phyloP scores from a whole-genome alignment of 35 echinoderm and acorn worm species.

The Nesometra sesokonis region DNA sequence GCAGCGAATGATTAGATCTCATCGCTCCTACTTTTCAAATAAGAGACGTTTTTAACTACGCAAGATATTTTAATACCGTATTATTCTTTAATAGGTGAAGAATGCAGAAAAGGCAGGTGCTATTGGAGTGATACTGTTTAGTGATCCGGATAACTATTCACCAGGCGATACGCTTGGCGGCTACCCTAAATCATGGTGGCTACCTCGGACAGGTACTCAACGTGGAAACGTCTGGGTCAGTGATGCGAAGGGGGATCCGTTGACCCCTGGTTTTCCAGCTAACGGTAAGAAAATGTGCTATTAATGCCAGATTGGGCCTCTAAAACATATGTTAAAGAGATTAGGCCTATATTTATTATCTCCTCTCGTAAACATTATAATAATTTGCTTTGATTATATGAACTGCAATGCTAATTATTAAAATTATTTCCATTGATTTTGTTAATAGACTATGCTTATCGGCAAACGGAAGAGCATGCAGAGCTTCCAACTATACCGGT shows the following conservation, averaged over 20 bases:
- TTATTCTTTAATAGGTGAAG: conserved; percentile 39
- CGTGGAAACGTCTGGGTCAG: conserved; percentile 55
- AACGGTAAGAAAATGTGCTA: conserved; percentile 24
- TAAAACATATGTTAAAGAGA: too few relatives aligned
- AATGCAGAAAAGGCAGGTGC: conserved; percentile 67
- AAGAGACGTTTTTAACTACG: too few relatives aligned
- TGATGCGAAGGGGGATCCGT: conserved; percentile 50
- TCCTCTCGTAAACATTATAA: too few relatives aligned
- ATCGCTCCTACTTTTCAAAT: too few relatives aligned
- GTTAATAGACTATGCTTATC: neutral
- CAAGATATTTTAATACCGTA: too few relatives aligned
- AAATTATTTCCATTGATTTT: too few relatives aligned
- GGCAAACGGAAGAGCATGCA: neutral
- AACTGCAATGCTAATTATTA: too few relatives aligned
- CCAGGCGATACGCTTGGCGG: conserved; percentile 29
- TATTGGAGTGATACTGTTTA: conserved; percentile 75
- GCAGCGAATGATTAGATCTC: too few relatives aligned
- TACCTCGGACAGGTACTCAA: conserved; percentile 85
- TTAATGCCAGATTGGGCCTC: too few relatives aligned
- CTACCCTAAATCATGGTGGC: conserved; percentile 76
- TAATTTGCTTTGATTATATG: too few relatives aligned
- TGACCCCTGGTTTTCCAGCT: conserved; percentile 75
- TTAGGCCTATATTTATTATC: too few relatives aligned
- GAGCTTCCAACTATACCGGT: neutral
- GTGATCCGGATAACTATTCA: conserved; percentile 87